These are phyloP conservation scores for Osmerus mordax DNA, from an alignment of 2,113 vertebrate genomes.

Conservation along the genomic window DNA sequence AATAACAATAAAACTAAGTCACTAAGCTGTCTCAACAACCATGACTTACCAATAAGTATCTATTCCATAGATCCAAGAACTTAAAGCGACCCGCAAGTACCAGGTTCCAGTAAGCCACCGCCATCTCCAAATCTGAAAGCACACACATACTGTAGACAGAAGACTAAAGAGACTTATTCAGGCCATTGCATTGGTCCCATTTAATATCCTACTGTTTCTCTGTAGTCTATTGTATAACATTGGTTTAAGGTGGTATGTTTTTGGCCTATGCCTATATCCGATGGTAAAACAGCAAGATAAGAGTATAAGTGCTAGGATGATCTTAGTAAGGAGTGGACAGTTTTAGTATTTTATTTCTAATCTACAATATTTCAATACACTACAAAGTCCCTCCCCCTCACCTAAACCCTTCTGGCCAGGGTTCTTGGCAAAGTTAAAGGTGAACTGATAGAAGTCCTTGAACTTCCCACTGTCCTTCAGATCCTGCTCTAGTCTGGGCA, in stretches of 20 bases:
- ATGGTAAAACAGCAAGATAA: too few relatives aligned
- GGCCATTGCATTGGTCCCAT: not conserved
- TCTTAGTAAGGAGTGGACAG: too few relatives aligned
- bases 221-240: too few relatives aligned
- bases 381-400: slow-evolving; percentile 52
- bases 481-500: slow-evolving; percentile 91
- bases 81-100: slow-evolving; percentile 92
- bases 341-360: too few relatives aligned
- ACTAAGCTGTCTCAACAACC: not conserved
- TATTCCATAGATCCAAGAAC: slow-evolving; percentile 97
- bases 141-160: slow-evolving; percentile 15
- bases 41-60: slow-evolving; percentile 90
- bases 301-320: too few relatives aligned
- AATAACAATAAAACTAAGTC: too few relatives aligned
- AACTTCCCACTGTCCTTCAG: slow-evolving; percentile 88
- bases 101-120: slow-evolving; percentile 95
- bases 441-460: slow-evolving; percentile 97
- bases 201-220: not conserved
- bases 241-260: too few relatives aligned
- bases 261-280: too few relatives aligned
- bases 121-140: slow-evolving; percentile 92
- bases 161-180: not conserved
- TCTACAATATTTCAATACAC: not conserved
- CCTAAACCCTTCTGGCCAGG: slow-evolving; percentile 94
- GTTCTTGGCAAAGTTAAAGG: slow-evolving; percentile 96